Percentiles rank a stretch among this genome's conserved stretches.
phyloP scores from a whole-genome alignment of 1,140 invertebrate genomes.

The Pachypsylla venusta region DNA sequence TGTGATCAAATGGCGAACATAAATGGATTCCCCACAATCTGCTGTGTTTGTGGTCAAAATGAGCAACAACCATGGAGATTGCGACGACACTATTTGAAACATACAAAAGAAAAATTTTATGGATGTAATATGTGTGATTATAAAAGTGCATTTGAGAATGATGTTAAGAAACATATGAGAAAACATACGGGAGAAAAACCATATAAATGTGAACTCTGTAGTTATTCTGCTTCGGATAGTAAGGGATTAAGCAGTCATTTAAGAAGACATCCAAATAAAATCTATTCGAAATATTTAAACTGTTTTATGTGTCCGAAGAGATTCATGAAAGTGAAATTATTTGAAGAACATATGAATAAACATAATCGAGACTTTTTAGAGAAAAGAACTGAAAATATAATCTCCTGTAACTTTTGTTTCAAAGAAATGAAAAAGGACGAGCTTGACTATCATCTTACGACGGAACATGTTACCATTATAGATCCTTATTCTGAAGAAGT shows the following conservation, averaged over 20 bases:
- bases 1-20: not conserved
- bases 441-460: too few relatives aligned
- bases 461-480: too few relatives aligned
- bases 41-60: not conserved
- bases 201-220: slow-evolving; percentile 16
- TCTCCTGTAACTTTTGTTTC: too few relatives aligned
- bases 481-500: too few relatives aligned
- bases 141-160: slow-evolving; percentile 27
- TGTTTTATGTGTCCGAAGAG: not conserved
- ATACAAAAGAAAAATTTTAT: slow-evolving; percentile 21
- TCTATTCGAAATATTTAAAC: not conserved
- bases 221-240: not conserved
- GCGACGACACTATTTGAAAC: slow-evolving; percentile 17
- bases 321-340: not conserved
- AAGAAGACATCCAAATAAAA: not conserved
- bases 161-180: slow-evolving; percentile 14
- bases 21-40: not conserved
- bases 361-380: too few relatives aligned
- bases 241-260: slow-evolving; percentile 3
- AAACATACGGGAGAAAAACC: slow-evolving; percentile 21
- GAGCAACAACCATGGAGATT: slow-evolving; percentile 10
- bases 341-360: not conserved
- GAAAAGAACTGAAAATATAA: too few relatives aligned
- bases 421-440: too few relatives aligned
- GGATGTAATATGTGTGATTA: slow-evolving; percentile 34